Percentiles rank a stretch among this genome's conserved stretches.
Evolutionary conservation across 2,113 vertebrate species (phyloP).

Genomic region (Tinamus guttatus): DNA sequence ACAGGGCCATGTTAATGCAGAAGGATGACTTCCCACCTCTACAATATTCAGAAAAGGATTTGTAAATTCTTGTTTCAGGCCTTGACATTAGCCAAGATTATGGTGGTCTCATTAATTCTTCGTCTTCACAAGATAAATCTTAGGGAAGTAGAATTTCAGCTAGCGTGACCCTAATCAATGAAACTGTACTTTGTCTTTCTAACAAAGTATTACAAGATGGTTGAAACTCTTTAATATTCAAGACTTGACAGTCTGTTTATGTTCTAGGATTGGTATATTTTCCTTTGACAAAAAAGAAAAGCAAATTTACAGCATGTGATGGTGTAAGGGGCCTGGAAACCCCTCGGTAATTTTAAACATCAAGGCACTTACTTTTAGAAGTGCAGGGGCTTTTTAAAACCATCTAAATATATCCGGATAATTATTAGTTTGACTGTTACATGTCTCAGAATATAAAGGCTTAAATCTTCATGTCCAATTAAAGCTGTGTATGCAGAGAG

Average conservation of each 20-base stretch:
- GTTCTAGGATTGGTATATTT: constrained; percentile 1
- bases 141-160: not conserved
- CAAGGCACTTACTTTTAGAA: constrained; percentile 44
- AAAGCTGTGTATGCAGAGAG: not conserved
- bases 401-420: constrained; percentile 59
- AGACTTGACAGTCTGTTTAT: constrained; percentile 11
- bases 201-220: not conserved
- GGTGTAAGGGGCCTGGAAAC: constrained; percentile 8
- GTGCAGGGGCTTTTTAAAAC: constrained; percentile 23
- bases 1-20: accelerated
- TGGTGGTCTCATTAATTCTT: not conserved
- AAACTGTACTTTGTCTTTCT: not conserved
- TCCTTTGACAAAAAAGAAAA: constrained; percentile 28
- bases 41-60: not conserved
- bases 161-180: not conserved
- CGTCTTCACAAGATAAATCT: not conserved
- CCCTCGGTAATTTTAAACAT: not conserved
- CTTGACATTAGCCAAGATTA: not conserved
- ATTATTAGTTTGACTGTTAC: constrained; percentile 56
- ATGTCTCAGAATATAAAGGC: constrained; percentile 25
- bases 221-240: constrained; percentile 3
- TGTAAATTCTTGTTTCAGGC: not conserved
- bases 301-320: not conserved
- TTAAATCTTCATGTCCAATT: constrained; percentile 62
- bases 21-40: not conserved